These are phyloP conservation scores for Hylaea fasciaria DNA, from an alignment of 2,888 invertebrate genomes.

Conservation along the genomic window DNA sequence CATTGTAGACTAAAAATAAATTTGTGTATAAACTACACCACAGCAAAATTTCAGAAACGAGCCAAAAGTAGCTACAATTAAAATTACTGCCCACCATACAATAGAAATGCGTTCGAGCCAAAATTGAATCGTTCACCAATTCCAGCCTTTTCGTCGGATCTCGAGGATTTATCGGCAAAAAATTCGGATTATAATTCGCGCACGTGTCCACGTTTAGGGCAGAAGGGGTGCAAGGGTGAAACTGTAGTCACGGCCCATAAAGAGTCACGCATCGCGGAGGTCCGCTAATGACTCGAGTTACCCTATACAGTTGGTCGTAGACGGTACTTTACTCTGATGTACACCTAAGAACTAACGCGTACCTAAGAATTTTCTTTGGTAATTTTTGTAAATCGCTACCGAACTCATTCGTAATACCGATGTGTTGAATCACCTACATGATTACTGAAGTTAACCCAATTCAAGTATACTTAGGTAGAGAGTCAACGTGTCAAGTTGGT, in stretches of 20 bases:
- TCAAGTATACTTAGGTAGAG: no score
- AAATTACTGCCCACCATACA: conserved; percentile 14
- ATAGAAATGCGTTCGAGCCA: conserved; percentile 31
- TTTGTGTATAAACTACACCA: no score
- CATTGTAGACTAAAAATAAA: no score
- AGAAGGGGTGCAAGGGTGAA: conserved; percentile 68
- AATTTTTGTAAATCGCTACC: no score
- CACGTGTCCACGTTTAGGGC: conserved; percentile 81
- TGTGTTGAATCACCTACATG: no score
- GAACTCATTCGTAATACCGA: no score
- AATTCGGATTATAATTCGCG: conserved; percentile 78
- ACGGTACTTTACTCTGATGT: conserved; percentile 8
- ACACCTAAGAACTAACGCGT: no score
- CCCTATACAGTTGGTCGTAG: conserved; percentile 15
- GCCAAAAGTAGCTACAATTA: no score
- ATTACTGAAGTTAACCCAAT: no score
- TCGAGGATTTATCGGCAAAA: conserved; percentile 68
- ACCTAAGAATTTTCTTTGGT: no score
- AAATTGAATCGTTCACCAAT: conserved; percentile 65
- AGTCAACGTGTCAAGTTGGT: no score
- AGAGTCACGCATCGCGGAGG: conserved; percentile 76
- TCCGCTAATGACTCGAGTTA: conserved; percentile 66
- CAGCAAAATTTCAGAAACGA: no score
- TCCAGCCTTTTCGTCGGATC: conserved; percentile 58
- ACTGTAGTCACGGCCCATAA: conserved; percentile 77